These are phyloP conservation scores for Aplysina aerophoba DNA, from an alignment of 37 sponge, comb jelly and placozoan species.

Conservation along the genomic window DNA sequence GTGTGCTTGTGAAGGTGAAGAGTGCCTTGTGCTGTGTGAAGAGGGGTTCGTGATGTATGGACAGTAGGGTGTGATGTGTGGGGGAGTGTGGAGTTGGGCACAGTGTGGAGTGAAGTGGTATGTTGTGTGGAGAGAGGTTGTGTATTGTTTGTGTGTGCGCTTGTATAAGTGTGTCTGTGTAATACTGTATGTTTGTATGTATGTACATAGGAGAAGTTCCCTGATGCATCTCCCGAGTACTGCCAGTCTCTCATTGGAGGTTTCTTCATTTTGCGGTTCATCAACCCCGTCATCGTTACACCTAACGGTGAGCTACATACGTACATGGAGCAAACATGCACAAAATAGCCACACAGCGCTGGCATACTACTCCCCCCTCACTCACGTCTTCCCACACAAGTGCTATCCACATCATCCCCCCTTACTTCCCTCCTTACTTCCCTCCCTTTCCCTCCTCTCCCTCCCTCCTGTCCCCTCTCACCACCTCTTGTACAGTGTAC, in stretches of 20 bases:
- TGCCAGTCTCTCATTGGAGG: conserved; percentile 87
- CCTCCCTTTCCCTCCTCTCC: not conserved
- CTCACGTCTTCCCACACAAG: not conserved
- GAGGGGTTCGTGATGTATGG: too few species aligned
- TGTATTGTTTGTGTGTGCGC: not conserved
- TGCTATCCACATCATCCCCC: not conserved
- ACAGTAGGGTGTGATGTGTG: not conserved
- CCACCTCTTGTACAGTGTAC: conserved; percentile 36
- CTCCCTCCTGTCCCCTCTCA: not conserved
- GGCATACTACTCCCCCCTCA: not conserved
- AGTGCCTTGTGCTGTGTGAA: not conserved
- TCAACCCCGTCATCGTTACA: conserved; percentile 86
- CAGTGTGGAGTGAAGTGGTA: not conserved
- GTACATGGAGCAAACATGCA: not conserved
- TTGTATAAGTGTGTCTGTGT: not conserved
- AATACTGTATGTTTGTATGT: not conserved
- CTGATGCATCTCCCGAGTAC: conserved; percentile 71
- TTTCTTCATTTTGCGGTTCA: conserved; percentile 85
- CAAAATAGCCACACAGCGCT: not conserved
- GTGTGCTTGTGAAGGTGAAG: conserved; percentile 59
- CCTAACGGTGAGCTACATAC: conserved; percentile 63
- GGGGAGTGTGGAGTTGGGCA: not conserved
- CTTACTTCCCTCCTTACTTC: not conserved
- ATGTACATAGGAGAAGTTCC: conserved; percentile 76
- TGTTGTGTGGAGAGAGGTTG: not conserved